Percentiles rank a stretch among this genome's conserved stretches.
These are phyloP conservation scores for Papilio polytes DNA, from an alignment of 1,140 invertebrate genomes.

Conservation along the genomic window DNA sequence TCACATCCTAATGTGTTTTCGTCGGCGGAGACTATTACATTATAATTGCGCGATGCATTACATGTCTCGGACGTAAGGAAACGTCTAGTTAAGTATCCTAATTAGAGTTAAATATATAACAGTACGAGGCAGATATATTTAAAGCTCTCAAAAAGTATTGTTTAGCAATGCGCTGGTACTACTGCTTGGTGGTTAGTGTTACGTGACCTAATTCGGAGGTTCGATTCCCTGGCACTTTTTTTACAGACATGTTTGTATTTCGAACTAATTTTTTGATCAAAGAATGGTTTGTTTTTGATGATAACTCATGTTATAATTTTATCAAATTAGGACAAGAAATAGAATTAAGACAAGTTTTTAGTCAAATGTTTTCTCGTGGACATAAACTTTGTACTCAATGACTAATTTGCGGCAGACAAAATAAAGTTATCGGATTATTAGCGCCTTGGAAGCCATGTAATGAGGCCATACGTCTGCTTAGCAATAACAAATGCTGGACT, in stretches of 20 bases:
- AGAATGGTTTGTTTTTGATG: background rate
- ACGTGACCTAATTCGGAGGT: background rate
- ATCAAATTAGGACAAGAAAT: background rate
- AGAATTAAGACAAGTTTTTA: background rate
- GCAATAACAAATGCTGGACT: background rate
- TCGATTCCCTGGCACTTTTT: background rate
- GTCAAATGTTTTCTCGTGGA: background rate
- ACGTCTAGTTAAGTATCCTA: background rate
- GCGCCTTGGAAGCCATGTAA: background rate
- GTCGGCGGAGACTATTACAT: background rate
- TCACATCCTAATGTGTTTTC: background rate
- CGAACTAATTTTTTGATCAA: background rate
- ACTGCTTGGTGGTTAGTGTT: background rate
- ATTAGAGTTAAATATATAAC: background rate
- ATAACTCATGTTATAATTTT: background rate
- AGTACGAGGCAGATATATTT: background rate
- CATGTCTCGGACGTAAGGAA: background rate
- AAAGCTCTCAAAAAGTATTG: background rate
- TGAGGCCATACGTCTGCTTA: background rate
- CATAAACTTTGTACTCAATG: background rate
- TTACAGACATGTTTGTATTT: background rate
- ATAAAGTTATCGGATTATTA: conserved; percentile 6
- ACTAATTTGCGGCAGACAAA: background rate
- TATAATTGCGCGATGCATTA: background rate
- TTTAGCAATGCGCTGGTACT: background rate